Conservation (phyloP, 1,140 invertebrate species). For the Bursaphelenchus mucronatus region DNA sequence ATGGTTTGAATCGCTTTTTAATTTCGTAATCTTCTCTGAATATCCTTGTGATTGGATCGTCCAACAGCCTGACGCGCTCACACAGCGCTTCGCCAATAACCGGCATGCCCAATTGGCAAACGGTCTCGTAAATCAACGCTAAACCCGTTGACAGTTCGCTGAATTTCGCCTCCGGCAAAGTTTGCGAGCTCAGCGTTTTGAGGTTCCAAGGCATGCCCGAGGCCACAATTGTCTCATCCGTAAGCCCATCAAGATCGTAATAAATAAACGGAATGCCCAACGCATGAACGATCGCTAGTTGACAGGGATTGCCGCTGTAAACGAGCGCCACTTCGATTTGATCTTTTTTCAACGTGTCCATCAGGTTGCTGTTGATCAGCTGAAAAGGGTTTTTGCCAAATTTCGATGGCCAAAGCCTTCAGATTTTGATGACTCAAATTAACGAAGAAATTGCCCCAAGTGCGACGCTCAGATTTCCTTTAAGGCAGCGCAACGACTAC, state of each 20-base stretch:
- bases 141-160: slow-evolving; percentile 23
- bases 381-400: slow-evolving; percentile 29
- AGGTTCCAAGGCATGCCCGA: slow-evolving; percentile 49
- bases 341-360: slow-evolving; percentile 54
- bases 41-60: slow-evolving; percentile 51
- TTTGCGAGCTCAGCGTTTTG: slow-evolving; percentile 24
- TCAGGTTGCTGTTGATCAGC: slow-evolving; percentile 59
- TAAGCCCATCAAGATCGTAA: slow-evolving; percentile 52
- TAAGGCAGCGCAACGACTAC: too few species aligned
- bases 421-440: too few species aligned
- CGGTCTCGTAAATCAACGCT: slow-evolving; percentile 38
- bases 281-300: slow-evolving; percentile 51
- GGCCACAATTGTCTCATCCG: slow-evolving; percentile 55
- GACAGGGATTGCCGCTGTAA: slow-evolving; percentile 57
- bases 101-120: slow-evolving; percentile 26
- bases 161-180: not conserved
- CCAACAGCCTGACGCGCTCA: slow-evolving; percentile 40
- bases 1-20: slow-evolving; percentile 45
- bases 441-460: too few species aligned
- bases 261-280: slow-evolving; percentile 57
- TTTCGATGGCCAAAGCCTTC: too few species aligned
- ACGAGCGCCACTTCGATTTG: slow-evolving; percentile 55
- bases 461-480: too few species aligned
- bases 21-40: slow-evolving; percentile 58
- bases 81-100: slow-evolving; percentile 28